Conservation (phyloP, 2,797 vertebrate species). For the Carduelis carduelis region DNA sequence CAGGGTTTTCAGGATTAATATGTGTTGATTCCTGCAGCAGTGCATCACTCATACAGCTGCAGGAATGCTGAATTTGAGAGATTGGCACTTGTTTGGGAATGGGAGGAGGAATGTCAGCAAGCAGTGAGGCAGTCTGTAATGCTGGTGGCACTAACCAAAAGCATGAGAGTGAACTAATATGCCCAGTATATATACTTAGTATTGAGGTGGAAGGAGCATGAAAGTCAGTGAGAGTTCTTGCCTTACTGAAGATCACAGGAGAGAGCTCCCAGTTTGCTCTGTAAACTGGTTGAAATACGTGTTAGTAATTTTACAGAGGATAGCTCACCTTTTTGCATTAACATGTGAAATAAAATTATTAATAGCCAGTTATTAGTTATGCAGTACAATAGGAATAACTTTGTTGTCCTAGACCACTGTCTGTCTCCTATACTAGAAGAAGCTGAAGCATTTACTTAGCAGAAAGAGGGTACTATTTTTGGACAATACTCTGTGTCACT, state of each 20-base stretch:
- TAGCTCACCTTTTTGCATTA: background rate
- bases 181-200: background rate
- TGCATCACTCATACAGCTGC: background rate
- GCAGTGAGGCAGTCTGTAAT: background rate
- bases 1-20: fast-evolving
- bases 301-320: background rate
- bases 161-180: background rate
- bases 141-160: background rate
- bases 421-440: background rate
- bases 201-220: background rate
- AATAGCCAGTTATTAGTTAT: background rate
- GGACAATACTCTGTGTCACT: background rate
- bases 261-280: background rate
- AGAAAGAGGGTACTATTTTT: background rate
- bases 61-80: background rate
- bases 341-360: background rate
- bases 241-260: background rate
- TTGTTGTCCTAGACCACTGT: background rate
- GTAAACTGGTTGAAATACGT: background rate
- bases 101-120: background rate
- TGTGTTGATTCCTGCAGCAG: background rate
- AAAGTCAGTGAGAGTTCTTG: background rate
- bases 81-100: background rate
- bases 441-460: background rate
- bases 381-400: background rate